Conservation (phyloP, 2,113 vertebrate genomes). For the Bucco capensis region DNA sequence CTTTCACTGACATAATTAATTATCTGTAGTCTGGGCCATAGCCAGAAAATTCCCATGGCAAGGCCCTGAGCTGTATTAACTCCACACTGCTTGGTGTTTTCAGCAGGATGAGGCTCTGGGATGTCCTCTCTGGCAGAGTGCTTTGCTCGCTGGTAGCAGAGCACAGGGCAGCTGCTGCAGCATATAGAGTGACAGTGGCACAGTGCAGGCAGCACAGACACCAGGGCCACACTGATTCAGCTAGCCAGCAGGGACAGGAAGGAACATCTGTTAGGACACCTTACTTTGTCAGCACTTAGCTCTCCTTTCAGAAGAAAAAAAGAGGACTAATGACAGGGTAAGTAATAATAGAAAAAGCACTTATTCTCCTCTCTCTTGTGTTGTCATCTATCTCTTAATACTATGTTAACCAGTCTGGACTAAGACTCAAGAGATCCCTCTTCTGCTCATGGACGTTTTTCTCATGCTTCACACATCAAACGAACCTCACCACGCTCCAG, state of each 20-base stretch:
- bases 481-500: neutral
- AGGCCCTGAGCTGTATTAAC: conserved; percentile 69
- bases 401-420: neutral
- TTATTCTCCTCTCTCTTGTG: neutral
- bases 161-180: conserved; percentile 14
- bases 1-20: conserved; percentile 83
- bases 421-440: neutral
- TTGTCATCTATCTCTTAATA: neutral
- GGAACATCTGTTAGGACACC: neutral
- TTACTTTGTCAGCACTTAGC: neutral
- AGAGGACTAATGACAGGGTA: neutral
- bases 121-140: conserved; percentile 47
- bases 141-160: conserved; percentile 47
- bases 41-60: conserved; percentile 75
- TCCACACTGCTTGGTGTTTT: conserved; percentile 65
- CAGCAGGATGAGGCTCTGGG: conserved; percentile 56
- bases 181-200: conserved; percentile 34
- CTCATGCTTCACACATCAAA: neutral
- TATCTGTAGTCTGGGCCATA: conserved; percentile 75
- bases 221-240: neutral
- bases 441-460: neutral
- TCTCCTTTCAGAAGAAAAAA: neutral
- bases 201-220: conserved; percentile 17
- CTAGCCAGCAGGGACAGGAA: neutral
- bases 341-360: neutral